These are phyloP conservation scores for Percopsis transmontana DNA, from an alignment of 2,113 vertebrate species.

Conservation along the genomic window DNA sequence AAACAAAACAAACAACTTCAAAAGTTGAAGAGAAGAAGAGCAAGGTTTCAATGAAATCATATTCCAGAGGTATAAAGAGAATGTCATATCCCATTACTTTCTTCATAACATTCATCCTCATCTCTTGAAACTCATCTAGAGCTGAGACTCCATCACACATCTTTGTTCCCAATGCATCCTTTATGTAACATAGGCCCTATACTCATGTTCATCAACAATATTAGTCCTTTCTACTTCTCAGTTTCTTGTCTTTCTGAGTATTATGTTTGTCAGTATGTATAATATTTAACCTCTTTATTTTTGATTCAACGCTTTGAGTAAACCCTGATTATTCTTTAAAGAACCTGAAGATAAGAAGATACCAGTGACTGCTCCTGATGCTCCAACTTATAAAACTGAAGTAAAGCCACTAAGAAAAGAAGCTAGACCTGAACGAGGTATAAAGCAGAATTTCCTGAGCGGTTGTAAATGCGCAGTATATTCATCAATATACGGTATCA, in stretches of 20 bases:
- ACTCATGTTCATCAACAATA: background rate
- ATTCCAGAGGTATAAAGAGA: slow-evolving; percentile 57
- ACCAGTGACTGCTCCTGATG: background rate
- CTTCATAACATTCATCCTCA: slow-evolving; percentile 10
- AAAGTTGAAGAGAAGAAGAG: slow-evolving; percentile 26
- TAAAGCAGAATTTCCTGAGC: slow-evolving; percentile 1
- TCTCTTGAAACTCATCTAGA: background rate
- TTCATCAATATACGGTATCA: background rate
- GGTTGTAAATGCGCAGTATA: background rate
- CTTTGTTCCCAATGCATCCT: background rate
- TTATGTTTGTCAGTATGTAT: background rate
- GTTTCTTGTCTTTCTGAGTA: background rate
- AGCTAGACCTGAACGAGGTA: slow-evolving; percentile 57
- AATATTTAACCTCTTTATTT: background rate
- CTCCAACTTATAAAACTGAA: slow-evolving; percentile 17
- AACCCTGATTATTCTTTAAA: slow-evolving; percentile 51
- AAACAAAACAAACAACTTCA: background rate
- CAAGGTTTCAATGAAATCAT: slow-evolving; percentile 20
- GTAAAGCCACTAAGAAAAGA: slow-evolving; percentile 19
- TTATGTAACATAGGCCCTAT: background rate
- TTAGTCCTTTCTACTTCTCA: background rate
- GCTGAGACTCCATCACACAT: background rate
- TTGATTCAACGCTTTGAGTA: slow-evolving; percentile 11
- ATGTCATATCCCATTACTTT: slow-evolving; percentile 8
- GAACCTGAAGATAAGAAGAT: slow-evolving; percentile 39